Evolutionary conservation across 1,140 invertebrate species (phyloP), one percentile per base, ranked within the genome.

Genomic region (Adoxophyes honmai): DNA sequence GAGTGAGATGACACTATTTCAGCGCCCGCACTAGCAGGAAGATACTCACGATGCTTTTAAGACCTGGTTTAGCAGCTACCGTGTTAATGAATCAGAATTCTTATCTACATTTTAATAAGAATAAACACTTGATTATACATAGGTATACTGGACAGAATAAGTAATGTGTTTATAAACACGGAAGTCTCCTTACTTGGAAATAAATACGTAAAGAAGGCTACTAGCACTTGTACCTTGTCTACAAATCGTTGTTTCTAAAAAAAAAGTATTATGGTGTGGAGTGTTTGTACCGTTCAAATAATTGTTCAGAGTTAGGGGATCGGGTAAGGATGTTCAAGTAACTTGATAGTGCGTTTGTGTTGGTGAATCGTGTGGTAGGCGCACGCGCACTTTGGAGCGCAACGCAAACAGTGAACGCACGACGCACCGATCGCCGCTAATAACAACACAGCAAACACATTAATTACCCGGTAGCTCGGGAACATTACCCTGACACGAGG

Each of bases 401-500:
- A 28, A 48, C 42, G n/a, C 42, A 48, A 48, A 48, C 42, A 48
- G 5, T 48, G 21, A n/a, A 7, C 42, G 18, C 42, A 48, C 18
- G 10, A 18, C 18, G 10, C 42, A 48, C 42, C 18, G 42, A 48
- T 48, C 21, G 18, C 42, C 16, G 42, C 21, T 48, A 48, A 48
- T 48, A 48, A 48, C 42, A 21, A 48, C 42, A 48, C 10, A 18
- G 18, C 21, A 48, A 48, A 48, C 42, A 48, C 42, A 48, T 48
- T 48, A 48, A 48, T 48, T 33, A 48, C 42, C 42, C 42, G 42
- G 42, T 48, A 48, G 42, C 42, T 13, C 21, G 21, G 11, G 42
- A 18, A 48, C 42, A 48, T 48, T 48, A 48, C 39, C 39, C 39
- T 21, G 39, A 44, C 39, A 44, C 42, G 42, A 13, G 18, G 42